Base-by-base conservation (phyloP, 1,140 invertebrate species). In the Leptinotarsa lineolata region DNA sequence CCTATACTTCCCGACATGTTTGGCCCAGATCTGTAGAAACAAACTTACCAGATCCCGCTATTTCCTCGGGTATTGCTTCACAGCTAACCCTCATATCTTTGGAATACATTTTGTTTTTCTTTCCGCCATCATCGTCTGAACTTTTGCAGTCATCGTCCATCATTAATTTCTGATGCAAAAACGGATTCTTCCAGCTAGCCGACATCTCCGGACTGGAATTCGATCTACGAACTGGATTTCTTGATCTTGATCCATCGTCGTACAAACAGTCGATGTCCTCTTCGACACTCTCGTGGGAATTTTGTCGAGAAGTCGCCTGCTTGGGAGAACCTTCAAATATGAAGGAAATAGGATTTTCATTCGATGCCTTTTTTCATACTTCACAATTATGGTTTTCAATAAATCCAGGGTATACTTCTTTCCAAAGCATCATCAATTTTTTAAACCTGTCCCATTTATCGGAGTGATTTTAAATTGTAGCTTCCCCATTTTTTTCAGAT, bases 131-230 rank as follows among this genome's bases (percentile, higher is more conserved):
- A 84, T 72, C 87, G 16, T 85, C 75, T 78, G 83, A 84, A 18
- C 78, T 73, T 44, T 86, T 86, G 22, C 83, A 67, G 68, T 87
- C 85, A 59, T 82, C 77, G 67, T 77, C 74, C 65, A 68, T 45
- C 70, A 70, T 30, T 70, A 59, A 67, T 70, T 76, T 80, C 86
- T 82, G 87, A 76, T 85, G 85, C 24, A 88, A 78, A 75, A 90
- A 90, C 20, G 91, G 88, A 85, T 91, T 90, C 82, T 93, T 93
- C 92, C 92, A 94, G 79, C 90, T 93, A 5, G 92, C 91, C 76
- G 91, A 93, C 94, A 96, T 95, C 87, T 96, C 94, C 3, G 94
- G 94, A 83, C 93, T 95, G 70, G 94, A 96, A 87, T 95, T 95
- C 16, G 93, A 94, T 68, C 94, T 87, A 3, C 93, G 88, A 60